These are phyloP conservation scores for Drosophila yooni DNA, from an alignment of 2,888 invertebrate species.

Conservation along the genomic window DNA sequence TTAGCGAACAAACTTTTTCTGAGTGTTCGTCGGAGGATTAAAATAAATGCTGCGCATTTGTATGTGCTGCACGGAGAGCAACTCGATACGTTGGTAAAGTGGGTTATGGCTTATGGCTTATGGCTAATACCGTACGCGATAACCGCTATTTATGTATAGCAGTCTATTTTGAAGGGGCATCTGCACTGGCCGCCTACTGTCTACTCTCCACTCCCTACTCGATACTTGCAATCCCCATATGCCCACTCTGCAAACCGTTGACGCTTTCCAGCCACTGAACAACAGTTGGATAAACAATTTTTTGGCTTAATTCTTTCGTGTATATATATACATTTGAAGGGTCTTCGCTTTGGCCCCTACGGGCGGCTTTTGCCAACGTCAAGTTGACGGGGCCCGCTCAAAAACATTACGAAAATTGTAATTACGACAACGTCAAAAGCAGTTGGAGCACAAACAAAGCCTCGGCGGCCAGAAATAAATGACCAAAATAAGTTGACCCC, in stretches of 20 bases:
- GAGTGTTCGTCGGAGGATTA: conserved; percentile 54
- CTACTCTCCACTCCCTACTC: not conserved
- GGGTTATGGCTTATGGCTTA: conserved; percentile 45
- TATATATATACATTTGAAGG: conserved; percentile 15
- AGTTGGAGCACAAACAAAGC: conserved; percentile 63
- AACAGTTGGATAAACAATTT: conserved; percentile 57
- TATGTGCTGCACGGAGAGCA: conserved; percentile 68
- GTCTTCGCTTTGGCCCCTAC: not conserved
- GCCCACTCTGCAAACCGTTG: conserved; percentile 19
- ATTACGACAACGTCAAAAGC: conserved; percentile 75
- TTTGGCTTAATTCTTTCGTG: conserved; percentile 13
- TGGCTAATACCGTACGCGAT: conserved; percentile 56
- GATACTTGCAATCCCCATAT: not conserved
- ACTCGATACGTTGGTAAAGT: conserved; percentile 36
- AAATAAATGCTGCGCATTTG: conserved; percentile 76
- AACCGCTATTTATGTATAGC: conserved; percentile 71
- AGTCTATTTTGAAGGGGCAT: conserved; percentile 44
- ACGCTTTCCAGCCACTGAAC: conserved; percentile 34
- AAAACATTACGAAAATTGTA: conserved; percentile 67
- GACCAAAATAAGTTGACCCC: conserved; percentile 59
- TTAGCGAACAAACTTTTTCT: not conserved
- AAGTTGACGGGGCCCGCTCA: conserved; percentile 57
- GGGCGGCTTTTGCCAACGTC: conserved; percentile 35
- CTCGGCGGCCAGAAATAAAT: conserved; percentile 65
- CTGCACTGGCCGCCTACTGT: conserved; percentile 28